These are phyloP conservation scores for Colistium nudipinnis DNA, from an alignment of 2,113 vertebrate species.

Conservation along the genomic window DNA sequence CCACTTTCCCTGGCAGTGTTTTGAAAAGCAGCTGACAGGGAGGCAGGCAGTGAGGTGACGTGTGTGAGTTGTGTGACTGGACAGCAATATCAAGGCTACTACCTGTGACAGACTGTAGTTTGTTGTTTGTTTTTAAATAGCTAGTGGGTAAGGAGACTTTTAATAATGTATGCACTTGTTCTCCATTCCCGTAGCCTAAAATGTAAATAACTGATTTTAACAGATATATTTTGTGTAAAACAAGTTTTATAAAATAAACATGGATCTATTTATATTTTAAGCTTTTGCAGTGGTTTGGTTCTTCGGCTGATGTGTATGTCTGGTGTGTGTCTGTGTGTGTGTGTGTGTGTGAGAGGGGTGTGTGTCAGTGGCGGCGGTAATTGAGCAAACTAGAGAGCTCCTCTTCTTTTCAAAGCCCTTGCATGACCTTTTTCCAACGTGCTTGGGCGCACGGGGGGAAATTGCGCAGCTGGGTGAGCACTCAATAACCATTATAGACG, in stretches of 20 bases:
- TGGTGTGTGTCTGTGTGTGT: constrained; percentile 19
- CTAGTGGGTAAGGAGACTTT: constrained; percentile 74
- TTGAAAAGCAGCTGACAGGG: constrained; percentile 64
- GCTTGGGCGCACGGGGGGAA: constrained; percentile 65
- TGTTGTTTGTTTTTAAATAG: constrained; percentile 33
- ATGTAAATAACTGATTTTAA: constrained; percentile 90
- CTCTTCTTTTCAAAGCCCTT: constrained; percentile 63
- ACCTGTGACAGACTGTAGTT: constrained; percentile 80
- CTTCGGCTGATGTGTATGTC: constrained; percentile 14
- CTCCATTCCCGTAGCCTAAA: constrained; percentile 78
- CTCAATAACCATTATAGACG: constrained; percentile 76
- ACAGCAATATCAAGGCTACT: constrained; percentile 73
- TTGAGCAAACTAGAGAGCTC: constrained; percentile 68
- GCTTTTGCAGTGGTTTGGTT: constrained; percentile 51
- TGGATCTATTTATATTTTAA: constrained; percentile 89
- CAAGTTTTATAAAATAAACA: constrained; percentile 92
- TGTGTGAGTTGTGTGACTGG: constrained; percentile 64
- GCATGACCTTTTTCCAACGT: constrained; percentile 73
- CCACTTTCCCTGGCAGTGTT: constrained; percentile 70
- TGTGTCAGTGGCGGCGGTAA: constrained; percentile 43
- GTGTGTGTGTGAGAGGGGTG: constrained; percentile 17
- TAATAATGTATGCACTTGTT: constrained; percentile 89
- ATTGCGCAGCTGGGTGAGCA: constrained; percentile 75
- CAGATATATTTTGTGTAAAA: constrained; percentile 94
- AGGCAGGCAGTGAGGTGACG: constrained; percentile 51